Evolutionary conservation across 2,888 invertebrate species (phyloP).

Genomic region (Carcina quercana): DNA sequence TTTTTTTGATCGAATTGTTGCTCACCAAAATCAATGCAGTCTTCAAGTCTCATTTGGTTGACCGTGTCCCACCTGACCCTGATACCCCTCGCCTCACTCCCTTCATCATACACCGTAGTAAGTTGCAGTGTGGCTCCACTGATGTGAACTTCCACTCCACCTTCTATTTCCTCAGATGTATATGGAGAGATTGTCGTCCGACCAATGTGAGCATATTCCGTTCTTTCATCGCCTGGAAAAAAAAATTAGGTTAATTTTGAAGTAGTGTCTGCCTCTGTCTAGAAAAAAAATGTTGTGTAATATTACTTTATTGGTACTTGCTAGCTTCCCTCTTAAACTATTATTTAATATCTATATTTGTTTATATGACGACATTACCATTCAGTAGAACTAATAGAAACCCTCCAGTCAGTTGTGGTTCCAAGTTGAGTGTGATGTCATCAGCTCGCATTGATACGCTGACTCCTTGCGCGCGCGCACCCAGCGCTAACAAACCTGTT

Average conservation of each 20-base stretch:
- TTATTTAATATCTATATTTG: no score
- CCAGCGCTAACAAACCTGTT: conserved; percentile 41
- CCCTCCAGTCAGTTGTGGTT: conserved; percentile 54
- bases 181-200: conserved; percentile 40
- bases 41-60: conserved; percentile 44
- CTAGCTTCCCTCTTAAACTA: no score
- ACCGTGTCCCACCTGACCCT: conserved; percentile 48
- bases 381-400: conserved; percentile 38
- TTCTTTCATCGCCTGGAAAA: conserved; percentile 30
- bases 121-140: conserved; percentile 43
- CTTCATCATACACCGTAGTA: conserved; percentile 37
- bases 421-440: conserved; percentile 44
- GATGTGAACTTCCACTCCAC: conserved; percentile 39
- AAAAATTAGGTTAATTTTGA: neutral
- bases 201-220: conserved; percentile 46
- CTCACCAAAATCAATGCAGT: conserved; percentile 66
- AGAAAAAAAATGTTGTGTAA: neutral
- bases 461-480: conserved; percentile 33
- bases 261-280: neutral
- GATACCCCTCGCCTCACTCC: conserved; percentile 38
- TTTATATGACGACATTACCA: conserved; percentile 25
- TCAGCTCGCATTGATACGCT: conserved; percentile 25
- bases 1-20: neutral
- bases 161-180: conserved; percentile 39
- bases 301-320: no score